phyloP scores from a whole-genome alignment of 1,140 invertebrate genomes.

The Trachelipus rathkii region DNA sequence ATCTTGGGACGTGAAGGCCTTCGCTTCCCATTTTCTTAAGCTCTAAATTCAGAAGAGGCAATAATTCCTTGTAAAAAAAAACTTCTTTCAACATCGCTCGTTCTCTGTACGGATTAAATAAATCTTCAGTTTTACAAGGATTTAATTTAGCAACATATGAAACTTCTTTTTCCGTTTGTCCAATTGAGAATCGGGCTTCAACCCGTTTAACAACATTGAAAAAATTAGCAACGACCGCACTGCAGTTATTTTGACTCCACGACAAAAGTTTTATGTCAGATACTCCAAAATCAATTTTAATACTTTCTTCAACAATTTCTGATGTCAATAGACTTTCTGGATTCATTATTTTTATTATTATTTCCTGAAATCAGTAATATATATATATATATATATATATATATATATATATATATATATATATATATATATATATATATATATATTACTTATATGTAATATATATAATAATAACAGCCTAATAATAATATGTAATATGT shows the following conservation, averaged over 20 bases:
- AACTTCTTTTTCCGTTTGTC: background rate
- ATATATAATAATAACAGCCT: too few species aligned
- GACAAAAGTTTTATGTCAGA: background rate
- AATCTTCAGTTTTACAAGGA: background rate
- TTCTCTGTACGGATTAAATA: background rate
- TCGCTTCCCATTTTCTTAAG: background rate
- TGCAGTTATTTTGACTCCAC: background rate
- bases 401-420: too few species aligned
- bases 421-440: too few species aligned
- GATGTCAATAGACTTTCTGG: too few species aligned
- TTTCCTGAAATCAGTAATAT: too few species aligned
- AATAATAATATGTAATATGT: too few species aligned
- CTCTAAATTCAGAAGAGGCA: background rate
- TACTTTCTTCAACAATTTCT: too few species aligned
- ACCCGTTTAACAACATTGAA: background rate
- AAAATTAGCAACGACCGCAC: background rate
- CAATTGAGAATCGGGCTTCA: background rate
- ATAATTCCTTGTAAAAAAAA: background rate
- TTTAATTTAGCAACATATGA: background rate
- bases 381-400: too few species aligned
- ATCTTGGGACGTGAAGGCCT: background rate
- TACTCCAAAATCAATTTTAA: too few species aligned
- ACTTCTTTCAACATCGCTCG: slow-evolving; percentile 3
- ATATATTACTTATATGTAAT: too few species aligned
- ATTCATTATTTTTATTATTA: too few species aligned